Conservation (phyloP, 2,113 vertebrate genomes). For the Xyrauchen texanus region DNA sequence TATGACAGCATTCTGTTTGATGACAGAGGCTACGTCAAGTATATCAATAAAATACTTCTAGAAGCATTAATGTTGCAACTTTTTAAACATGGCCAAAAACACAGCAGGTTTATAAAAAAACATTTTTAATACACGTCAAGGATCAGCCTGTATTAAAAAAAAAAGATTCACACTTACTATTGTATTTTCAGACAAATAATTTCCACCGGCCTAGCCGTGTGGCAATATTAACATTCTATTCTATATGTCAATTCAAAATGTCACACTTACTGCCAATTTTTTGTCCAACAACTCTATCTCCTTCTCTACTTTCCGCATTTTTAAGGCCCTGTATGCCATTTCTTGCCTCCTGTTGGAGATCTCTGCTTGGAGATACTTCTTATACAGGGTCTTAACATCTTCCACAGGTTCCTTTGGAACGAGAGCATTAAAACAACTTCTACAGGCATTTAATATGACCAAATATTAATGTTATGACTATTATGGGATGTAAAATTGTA, state of each 20-base stretch:
- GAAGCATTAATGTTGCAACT: too few species aligned
- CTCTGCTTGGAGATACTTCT: slow-evolving; percentile 43
- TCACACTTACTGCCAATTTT: slow-evolving; percentile 41
- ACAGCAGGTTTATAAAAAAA: slow-evolving; percentile 1
- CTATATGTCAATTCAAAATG: neutral
- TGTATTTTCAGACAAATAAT: neutral
- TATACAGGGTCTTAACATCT: slow-evolving; percentile 49
- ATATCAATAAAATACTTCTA: too few species aligned
- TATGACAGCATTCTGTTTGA: too few species aligned
- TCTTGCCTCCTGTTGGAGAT: slow-evolving; percentile 51
- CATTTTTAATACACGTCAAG: slow-evolving; percentile 7
- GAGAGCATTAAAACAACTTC: neutral
- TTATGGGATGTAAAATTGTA: neutral
- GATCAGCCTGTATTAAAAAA: neutral
- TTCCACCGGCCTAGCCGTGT: neutral
- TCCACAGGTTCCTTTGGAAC: slow-evolving; percentile 41
- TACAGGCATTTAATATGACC: neutral
- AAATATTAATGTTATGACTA: neutral
- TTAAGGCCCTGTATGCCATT: slow-evolving; percentile 53
- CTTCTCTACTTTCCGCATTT: slow-evolving; percentile 50
- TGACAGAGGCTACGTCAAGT: too few species aligned
- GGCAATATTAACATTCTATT: neutral
- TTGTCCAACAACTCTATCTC: slow-evolving; percentile 55
- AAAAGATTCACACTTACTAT: neutral
- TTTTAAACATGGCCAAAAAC: neutral